Evolutionary conservation across 1,140 invertebrate genomes (phyloP).

Genomic region (Cydia amplana): DNA sequence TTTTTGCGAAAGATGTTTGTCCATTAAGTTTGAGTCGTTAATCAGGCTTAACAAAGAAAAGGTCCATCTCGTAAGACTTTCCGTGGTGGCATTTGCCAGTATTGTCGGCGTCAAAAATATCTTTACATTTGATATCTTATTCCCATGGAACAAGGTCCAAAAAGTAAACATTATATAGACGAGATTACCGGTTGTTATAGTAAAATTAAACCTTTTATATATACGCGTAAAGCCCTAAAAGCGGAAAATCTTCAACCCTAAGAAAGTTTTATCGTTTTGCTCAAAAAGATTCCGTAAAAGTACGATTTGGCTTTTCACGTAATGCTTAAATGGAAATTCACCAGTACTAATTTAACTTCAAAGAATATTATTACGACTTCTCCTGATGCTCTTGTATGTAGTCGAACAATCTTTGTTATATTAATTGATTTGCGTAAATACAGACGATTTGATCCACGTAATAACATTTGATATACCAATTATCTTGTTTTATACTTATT

Average conservation of each 20-base stretch:
- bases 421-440: neutral
- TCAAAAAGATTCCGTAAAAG: neutral
- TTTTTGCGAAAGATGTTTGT: neutral
- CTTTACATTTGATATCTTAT: neutral
- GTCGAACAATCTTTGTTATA: neutral
- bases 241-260: neutral
- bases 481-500: neutral
- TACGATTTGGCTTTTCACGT: neutral
- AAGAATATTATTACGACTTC: neutral
- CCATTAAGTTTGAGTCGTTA: neutral
- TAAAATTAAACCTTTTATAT: neutral
- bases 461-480: neutral
- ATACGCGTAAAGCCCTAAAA: neutral
- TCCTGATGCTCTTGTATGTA: neutral
- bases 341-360: neutral
- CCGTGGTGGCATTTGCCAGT: neutral
- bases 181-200: neutral
- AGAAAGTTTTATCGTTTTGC: neutral
- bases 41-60: constrained; percentile 10
- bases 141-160: neutral
- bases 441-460: too few species aligned
- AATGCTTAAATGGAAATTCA: neutral
- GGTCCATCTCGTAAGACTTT: neutral
- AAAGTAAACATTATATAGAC: neutral
- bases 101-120: neutral